Conservation (phyloP, 2,888 invertebrate genomes). For the Chelonus formosanus region DNA sequence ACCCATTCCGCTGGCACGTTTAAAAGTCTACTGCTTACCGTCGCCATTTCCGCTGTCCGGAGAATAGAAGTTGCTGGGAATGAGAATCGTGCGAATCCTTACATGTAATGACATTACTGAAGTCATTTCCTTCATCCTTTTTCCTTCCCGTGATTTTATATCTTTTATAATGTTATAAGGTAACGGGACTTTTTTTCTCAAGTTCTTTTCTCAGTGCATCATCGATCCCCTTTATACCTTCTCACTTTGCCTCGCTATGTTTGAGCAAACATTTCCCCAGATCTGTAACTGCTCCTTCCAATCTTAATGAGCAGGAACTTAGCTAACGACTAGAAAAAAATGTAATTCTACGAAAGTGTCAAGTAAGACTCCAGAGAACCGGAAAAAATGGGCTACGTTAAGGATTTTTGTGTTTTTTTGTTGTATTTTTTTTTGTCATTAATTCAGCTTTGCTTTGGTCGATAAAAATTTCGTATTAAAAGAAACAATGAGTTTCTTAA, state of each 20-base stretch:
- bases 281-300: conserved; percentile 12
- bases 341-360: conserved; percentile 16
- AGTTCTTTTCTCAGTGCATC: not conserved
- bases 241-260: conserved; percentile 18
- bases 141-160: conserved; percentile 10
- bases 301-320: conserved; percentile 24
- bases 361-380: not conserved
- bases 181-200: conserved; percentile 6
- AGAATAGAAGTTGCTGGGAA: conserved; percentile 32
- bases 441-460: too few relatives aligned
- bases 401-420: not conserved
- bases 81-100: conserved; percentile 37
- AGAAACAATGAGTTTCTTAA: too few relatives aligned
- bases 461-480: too few relatives aligned
- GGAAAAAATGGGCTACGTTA: too few relatives aligned
- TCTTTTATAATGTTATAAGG: conserved; percentile 2
- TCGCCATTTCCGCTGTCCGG: conserved; percentile 36
- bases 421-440: not conserved
- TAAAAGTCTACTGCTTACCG: conserved; percentile 41
- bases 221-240: not conserved
- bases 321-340: conserved; percentile 21
- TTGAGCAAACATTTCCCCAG: conserved; percentile 9
- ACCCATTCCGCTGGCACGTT: conserved; percentile 39
- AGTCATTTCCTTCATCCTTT: conserved; percentile 6
- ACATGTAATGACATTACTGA: conserved; percentile 37